Base-by-base conservation (phyloP, 37 sponge, comb jelly and placozoan species). In the Cliona cf. orientalis region DNA sequence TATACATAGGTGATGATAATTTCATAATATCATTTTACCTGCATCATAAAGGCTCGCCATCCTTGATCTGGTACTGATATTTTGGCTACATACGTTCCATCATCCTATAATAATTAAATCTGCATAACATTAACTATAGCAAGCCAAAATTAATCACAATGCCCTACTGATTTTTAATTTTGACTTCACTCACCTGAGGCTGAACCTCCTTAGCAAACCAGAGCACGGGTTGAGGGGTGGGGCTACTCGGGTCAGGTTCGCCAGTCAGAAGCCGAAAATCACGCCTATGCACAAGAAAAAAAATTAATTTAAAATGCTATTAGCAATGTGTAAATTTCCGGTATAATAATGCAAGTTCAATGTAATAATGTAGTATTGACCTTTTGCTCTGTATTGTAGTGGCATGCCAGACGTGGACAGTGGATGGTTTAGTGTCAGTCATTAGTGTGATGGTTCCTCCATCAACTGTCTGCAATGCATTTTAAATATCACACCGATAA, bases 11-110 rank as follows among this genome's bases (percentile, higher is more conserved):
- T 31, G 25, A n/a, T n/a, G n/a, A n/a, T n/a, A n/a, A n/a, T n/a
- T 38, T 17, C 11, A 68, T 9, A 3, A 25, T 53, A 14, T 40
- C 2, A 6, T 5, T 41, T 62, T 41, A 91, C 97, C 81, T 96
- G 82, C 21, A 96, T 93, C 44, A 93, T 82, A 65, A 93, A 96
- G 0, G 80, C 97, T 1, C 78, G 78, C 97, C 97, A 96, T n/a
- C 97, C 97, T 22, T 42, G 80, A 7, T 66, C 36, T 0, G 97
- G 97, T 3, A 26, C 57, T 29, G 62, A 21, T 53, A 77, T 60
- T 14, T 72, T 61, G 29, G 89, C 97, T 33, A 84, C 66, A 66
- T 90, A 93, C 26, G 79, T 34, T 0, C 75, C 67, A 73, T 88
- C 64, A 28, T 46, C 44, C 89, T 91, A 64, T 21, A 72, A 43